A percentile compares a stretch with the other conserved stretches of the same genome.
Conservation (phyloP, 2,113 vertebrate genomes). For the Lathamus discolor region DNA sequence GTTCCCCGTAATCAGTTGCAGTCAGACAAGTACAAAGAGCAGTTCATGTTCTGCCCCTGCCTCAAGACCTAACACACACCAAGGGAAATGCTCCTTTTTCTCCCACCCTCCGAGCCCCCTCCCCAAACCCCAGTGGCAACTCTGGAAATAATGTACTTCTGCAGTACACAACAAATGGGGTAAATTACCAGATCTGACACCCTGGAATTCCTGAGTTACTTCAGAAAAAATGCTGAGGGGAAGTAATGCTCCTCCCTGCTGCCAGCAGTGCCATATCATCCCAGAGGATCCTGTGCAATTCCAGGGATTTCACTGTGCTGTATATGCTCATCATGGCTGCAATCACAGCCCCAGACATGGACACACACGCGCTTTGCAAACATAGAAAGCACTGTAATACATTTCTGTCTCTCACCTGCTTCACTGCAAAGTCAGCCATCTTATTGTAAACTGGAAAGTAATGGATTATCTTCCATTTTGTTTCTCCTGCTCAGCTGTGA, state of each 20-base stretch:
- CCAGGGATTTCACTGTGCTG: neutral
- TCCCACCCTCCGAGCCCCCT: accelerated
- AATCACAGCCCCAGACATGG: accelerated
- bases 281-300: neutral
- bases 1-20: neutral
- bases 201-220: neutral
- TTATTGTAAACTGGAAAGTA: neutral
- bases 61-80: neutral
- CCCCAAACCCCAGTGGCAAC: neutral
- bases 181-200: neutral
- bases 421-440: neutral
- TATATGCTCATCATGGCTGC: neutral
- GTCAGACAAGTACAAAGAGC: neutral
- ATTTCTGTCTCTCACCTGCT: neutral
- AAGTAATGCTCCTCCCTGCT: neutral
- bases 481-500: neutral
- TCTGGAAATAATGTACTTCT: neutral
- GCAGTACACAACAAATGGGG: neutral
- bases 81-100: neutral
- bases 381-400: neutral
- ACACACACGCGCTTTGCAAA: neutral
- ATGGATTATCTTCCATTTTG: neutral
- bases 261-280: neutral
- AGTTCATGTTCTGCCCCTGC: neutral
- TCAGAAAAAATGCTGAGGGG: neutral